Evolutionary conservation across 1,140 invertebrate species (phyloP), one percentile per base, ranked within the genome.

Genomic region (Macrobrachium rosenbergii): DNA sequence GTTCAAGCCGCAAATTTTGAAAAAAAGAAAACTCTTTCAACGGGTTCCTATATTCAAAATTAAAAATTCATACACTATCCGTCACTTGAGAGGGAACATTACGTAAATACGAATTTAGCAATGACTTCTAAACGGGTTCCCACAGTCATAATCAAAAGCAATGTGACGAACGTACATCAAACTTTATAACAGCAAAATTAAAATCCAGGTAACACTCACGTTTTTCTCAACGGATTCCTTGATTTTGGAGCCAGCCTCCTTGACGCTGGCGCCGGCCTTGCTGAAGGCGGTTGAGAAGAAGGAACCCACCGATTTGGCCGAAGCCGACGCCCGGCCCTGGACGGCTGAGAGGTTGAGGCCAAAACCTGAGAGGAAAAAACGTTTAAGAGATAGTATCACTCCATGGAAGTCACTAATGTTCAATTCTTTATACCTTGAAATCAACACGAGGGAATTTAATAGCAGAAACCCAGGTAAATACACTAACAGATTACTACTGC

Each of bases 201-300:
- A 21, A 21, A 8, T 19, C 7, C 28, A n/a, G 2, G 19, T 12
- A 17, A 23, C 45, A 89, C 89, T 89, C 43, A 87, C 85, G 52
- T 87, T 87, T 52, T 87, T 87, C 67, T 87, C 85, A n/a, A 87
- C 85, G 60, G 67, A 81, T 60, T 87, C 85, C 78, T 87, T 87
- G 79, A 87, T 87, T 59, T 87, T 87, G 58, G 63, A 73, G 5
- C 77, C 67, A 8, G 85, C 85, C 52, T 87, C 85, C 78, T 87
- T 87, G 23, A 87, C 85, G 60, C 85, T 87, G 78, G 85, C 85
- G 23, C 85, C 85, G 62, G 89, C 89, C 73, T 89, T 89, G 16
- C 82, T 86, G 86, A 89, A 89, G 6, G 89, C 89, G n/a, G 89
- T 76, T 10, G 83, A 85, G 80, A 89, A 88, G 83, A 89, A 87